These are phyloP conservation scores for Microtus montanus DNA, from an alignment of 2,113 vertebrate genomes.

Conservation along the genomic window DNA sequence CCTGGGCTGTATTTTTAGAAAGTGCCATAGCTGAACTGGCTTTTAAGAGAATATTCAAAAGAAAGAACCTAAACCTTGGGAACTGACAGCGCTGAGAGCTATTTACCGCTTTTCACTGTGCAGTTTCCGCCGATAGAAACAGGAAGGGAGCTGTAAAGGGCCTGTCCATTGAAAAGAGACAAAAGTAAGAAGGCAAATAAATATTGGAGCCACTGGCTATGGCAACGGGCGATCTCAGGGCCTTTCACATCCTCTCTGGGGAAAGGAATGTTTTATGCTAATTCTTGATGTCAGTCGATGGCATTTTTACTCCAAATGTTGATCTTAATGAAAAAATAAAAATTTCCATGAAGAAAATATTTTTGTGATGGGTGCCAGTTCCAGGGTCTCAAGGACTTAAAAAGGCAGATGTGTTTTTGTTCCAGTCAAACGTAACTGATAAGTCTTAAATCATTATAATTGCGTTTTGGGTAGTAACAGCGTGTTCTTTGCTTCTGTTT, in stretches of 20 bases:
- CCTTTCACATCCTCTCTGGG: conserved; percentile 70
- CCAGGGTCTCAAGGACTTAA: conserved; percentile 30
- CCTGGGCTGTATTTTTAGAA: conserved; percentile 68
- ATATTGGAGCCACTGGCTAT: conserved; percentile 69
- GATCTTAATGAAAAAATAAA: neutral
- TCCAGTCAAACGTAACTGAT: conserved; percentile 17
- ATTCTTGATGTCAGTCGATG: conserved; percentile 60
- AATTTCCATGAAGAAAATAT: conserved; percentile 48
- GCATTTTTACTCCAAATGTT: conserved; percentile 59
- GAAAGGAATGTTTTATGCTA: conserved; percentile 56
- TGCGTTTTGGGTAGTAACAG: neutral
- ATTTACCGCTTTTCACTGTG: conserved; percentile 74
- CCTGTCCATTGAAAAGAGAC: conserved; percentile 79
- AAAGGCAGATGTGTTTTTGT: neutral
- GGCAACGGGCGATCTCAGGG: conserved; percentile 61
- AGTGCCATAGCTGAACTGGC: neutral
- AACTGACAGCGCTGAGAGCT: conserved; percentile 62
- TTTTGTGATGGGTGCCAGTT: conserved; percentile 28
- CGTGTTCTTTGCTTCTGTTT: conserved; percentile 54
- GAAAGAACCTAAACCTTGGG: conserved; percentile 64
- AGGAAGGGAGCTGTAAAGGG: conserved; percentile 80
- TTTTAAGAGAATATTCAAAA: conserved; percentile 72
- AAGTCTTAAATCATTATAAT: conserved; percentile 66
- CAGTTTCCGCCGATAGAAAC: conserved; percentile 69
- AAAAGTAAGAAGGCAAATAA: conserved; percentile 78